Percentiles rank a stretch among this genome's conserved stretches.
Conservation (phyloP, 2,797 vertebrate species). For the Megalops cyprinoides region DNA sequence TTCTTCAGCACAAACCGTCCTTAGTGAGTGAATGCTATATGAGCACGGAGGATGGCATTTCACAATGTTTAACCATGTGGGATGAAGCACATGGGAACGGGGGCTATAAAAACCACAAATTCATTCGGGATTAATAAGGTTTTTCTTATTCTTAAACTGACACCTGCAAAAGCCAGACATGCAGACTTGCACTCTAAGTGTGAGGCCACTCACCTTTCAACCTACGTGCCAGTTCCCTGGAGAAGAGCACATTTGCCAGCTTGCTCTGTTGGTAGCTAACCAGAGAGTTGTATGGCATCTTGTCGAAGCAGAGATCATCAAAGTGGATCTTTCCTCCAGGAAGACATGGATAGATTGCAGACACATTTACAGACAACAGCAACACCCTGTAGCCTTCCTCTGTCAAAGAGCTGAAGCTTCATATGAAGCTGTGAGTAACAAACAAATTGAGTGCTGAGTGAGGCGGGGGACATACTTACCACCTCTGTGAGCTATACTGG, state of each 20-base stretch:
- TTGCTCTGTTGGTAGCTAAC: constrained; percentile 76
- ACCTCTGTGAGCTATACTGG: constrained; percentile 71
- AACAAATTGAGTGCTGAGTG: not conserved
- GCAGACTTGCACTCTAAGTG: no score
- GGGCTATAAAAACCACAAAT: no score
- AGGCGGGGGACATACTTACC: constrained; percentile 54
- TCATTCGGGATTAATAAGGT: no score
- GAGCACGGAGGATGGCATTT: no score
- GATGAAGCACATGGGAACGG: no score
- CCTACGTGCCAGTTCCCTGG: constrained; percentile 62
- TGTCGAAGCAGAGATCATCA: constrained; percentile 69
- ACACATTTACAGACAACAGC: not conserved
- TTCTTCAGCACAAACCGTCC: no score
- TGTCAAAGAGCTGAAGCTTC: not conserved
- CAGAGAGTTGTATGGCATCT: constrained; percentile 62
- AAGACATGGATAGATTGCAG: constrained; percentile 5
- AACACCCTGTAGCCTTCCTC: not conserved
- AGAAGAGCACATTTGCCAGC: constrained; percentile 75
- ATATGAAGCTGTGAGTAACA: not conserved
- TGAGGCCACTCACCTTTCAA: constrained; percentile 57
- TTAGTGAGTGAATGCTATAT: no score
- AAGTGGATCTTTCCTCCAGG: constrained; percentile 66
- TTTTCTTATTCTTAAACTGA: no score
- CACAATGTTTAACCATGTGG: no score
- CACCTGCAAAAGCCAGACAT: no score